A percentile compares a stretch with the other conserved stretches of the same genome.
These are phyloP conservation scores for Hylia prasina DNA, from an alignment of 2,113 vertebrate species.

Conservation along the genomic window DNA sequence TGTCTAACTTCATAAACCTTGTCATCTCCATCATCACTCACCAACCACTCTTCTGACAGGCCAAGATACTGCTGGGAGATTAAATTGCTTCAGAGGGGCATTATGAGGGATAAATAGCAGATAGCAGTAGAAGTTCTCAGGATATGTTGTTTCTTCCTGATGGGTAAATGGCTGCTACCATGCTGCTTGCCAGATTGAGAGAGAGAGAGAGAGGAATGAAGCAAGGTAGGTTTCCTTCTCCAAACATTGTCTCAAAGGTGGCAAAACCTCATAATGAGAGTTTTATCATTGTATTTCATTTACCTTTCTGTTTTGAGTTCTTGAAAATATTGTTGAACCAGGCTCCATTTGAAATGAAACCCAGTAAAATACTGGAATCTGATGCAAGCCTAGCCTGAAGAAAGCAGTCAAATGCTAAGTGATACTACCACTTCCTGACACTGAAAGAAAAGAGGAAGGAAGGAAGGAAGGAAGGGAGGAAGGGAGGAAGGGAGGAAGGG, in stretches of 20 bases:
- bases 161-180: constrained; percentile 21
- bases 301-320: neutral
- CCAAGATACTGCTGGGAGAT: constrained; percentile 24
- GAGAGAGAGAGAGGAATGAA: neutral
- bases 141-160: constrained; percentile 35
- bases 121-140: neutral
- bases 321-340: neutral
- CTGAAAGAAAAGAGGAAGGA: neutral
- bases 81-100: constrained; percentile 37
- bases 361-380: neutral
- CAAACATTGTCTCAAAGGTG: neutral
- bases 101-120: constrained; percentile 16
- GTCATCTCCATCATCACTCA: constrained; percentile 30
- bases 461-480: neutral
- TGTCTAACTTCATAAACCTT: constrained; percentile 1
- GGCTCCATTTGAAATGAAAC: neutral
- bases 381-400: neutral
- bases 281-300: neutral
- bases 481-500: neutral
- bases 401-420: neutral
- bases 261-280: neutral
- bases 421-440: neutral
- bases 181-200: constrained; percentile 24
- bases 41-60: constrained; percentile 34
- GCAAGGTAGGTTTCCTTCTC: neutral